Percentiles rank a stretch among this genome's conserved stretches.
phyloP scores from a whole-genome alignment of 2,797 vertebrate species.

The Sciaenops ocellatus region DNA sequence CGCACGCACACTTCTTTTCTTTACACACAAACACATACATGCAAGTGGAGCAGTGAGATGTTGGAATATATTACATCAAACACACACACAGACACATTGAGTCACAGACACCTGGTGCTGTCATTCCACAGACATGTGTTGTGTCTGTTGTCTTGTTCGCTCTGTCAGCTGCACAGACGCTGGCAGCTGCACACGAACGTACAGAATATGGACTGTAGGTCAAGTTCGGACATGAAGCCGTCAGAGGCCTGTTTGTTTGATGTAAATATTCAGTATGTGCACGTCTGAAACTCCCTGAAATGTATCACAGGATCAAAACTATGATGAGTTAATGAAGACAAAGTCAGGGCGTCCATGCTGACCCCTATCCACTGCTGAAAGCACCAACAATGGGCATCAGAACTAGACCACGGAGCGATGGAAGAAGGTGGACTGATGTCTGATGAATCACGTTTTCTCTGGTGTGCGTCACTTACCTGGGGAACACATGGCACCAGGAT shows the following conservation, averaged over 20 bases:
- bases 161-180: neutral
- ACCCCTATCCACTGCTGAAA: too few relatives aligned
- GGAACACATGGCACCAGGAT: too few relatives aligned
- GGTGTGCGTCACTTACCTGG: too few relatives aligned
- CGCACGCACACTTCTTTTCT: conserved; percentile 17
- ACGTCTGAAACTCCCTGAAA: neutral
- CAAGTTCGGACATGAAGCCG: neutral
- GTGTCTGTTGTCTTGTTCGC: conserved; percentile 23
- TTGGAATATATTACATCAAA: conserved; percentile 38
- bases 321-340: neutral
- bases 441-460: too few relatives aligned
- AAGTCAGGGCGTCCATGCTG: too few relatives aligned
- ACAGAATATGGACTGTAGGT: neutral
- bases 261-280: neutral
- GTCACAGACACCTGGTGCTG: conserved; percentile 52
- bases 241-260: neutral
- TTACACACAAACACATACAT: conserved; percentile 6
- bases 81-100: conserved; percentile 24
- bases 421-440: too few relatives aligned
- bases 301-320: neutral
- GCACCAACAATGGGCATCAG: too few relatives aligned
- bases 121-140: conserved; percentile 31
- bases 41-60: neutral
- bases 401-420: too few relatives aligned
- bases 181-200: conserved; percentile 2